A percentile compares a stretch with the other conserved stretches of the same genome.
Conservation (phyloP, 1,140 invertebrate species). For the Physella acuta region DNA sequence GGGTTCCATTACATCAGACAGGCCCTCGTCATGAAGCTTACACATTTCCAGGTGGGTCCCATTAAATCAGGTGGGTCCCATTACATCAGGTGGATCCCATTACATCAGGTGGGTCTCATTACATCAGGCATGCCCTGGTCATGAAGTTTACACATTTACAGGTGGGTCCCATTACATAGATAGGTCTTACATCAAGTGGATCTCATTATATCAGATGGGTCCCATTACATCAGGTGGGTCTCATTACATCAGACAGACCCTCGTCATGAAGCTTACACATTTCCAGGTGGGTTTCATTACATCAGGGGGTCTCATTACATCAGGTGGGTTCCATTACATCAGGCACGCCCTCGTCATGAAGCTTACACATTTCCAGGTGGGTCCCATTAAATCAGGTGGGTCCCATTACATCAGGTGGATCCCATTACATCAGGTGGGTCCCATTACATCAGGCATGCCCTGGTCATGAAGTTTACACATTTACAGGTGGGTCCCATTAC, state of each 20-base stretch:
- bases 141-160: background rate
- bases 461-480: constrained; percentile 72
- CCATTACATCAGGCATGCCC: constrained; percentile 81
- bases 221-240: too few species aligned
- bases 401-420: too few species aligned
- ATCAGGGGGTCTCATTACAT: constrained; percentile 86
- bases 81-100: too few species aligned
- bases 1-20: constrained; percentile 85
- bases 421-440: constrained; percentile 88
- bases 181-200: too few species aligned
- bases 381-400: too few species aligned
- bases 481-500: constrained; percentile 77
- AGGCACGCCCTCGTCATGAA: constrained; percentile 77
- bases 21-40: constrained; percentile 74
- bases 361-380: constrained; percentile 72
- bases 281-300: constrained; percentile 42
- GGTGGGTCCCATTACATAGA: too few species aligned
- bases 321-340: constrained; percentile 85
- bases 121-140: background rate
- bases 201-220: too few species aligned
- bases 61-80: too few species aligned
- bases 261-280: background rate
- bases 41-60: constrained; percentile 73
- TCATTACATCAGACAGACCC: constrained; percentile 10
- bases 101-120: too few species aligned